Conservation (phyloP, 2,113 vertebrate genomes). For the Varanus komodoensis region DNA sequence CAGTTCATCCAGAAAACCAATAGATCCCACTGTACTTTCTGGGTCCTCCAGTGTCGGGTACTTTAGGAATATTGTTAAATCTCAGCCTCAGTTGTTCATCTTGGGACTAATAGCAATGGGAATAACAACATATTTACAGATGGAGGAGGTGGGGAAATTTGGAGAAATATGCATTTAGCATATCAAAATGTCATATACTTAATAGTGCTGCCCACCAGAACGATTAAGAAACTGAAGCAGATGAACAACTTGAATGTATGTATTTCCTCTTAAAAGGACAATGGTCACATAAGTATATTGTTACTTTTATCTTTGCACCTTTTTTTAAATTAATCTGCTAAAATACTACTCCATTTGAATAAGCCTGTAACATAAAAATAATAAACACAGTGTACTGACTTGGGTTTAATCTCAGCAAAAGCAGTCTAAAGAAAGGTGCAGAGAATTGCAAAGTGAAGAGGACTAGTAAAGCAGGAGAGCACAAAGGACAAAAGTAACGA, state of each 20-base stretch:
- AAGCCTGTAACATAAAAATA: background rate
- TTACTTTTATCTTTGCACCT: background rate
- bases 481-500: slow-evolving; percentile 23
- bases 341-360: background rate
- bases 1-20: no score
- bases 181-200: background rate
- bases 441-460: slow-evolving; percentile 24
- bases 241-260: background rate
- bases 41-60: no score
- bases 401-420: background rate
- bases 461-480: slow-evolving; percentile 30
- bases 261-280: background rate
- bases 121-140: background rate
- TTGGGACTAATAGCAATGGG: background rate
- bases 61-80: no score
- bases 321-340: background rate
- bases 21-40: no score
- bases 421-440: background rate
- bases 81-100: background rate
- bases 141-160: background rate
- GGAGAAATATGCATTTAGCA: background rate
- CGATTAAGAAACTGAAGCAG: background rate
- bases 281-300: background rate
- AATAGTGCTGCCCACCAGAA: background rate
- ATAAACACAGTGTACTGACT: background rate